Evolutionary conservation across 1,140 invertebrate species (phyloP).

Genomic region (Gerris buenoi): DNA sequence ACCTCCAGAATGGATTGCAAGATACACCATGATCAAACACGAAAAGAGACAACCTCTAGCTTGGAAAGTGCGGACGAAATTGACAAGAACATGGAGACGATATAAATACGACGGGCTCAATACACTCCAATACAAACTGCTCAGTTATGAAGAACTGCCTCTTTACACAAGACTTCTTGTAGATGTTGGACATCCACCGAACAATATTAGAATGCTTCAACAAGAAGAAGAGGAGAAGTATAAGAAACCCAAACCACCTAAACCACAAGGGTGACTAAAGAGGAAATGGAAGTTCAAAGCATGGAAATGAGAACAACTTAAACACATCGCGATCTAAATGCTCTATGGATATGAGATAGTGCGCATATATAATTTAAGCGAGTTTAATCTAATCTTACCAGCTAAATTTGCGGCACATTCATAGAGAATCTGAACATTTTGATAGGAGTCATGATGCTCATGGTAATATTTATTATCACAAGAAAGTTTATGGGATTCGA

Average conservation of each 20-base stretch:
- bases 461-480: too few relatives aligned
- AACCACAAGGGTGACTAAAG: background rate
- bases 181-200: constrained; percentile 33
- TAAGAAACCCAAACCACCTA: background rate
- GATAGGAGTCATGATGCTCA: too few relatives aligned
- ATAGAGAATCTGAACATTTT: too few relatives aligned
- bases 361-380: too few relatives aligned
- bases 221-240: constrained; percentile 15
- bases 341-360: too few relatives aligned
- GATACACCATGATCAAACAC: constrained; percentile 39
- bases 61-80: constrained; percentile 29
- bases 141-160: constrained; percentile 22
- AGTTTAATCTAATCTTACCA: too few relatives aligned
- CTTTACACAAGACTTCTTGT: constrained; percentile 35
- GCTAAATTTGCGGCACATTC: too few relatives aligned
- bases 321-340: too few relatives aligned
- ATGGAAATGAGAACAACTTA: background rate
- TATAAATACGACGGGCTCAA: constrained; percentile 37
- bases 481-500: too few relatives aligned
- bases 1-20: constrained; percentile 31
- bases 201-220: constrained; percentile 30
- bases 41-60: constrained; percentile 31
- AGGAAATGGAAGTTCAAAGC: background rate
- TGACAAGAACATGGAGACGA: constrained; percentile 33
- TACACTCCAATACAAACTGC: constrained; percentile 31